These are phyloP conservation scores for Brachyhypopomus gauderio DNA, from an alignment of 2,113 vertebrate species.

Conservation along the genomic window DNA sequence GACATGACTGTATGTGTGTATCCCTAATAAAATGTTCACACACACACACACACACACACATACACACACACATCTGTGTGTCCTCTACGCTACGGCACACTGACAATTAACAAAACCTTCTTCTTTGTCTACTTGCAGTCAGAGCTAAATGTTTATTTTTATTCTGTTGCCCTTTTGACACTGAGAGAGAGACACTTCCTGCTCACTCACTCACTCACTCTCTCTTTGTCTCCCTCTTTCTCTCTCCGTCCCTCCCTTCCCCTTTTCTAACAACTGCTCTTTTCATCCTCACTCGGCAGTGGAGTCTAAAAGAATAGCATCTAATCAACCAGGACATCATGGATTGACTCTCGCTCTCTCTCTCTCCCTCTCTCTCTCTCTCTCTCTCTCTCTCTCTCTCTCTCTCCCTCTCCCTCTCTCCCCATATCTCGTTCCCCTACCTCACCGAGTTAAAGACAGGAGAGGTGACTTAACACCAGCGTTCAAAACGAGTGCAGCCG, in stretches of 20 bases:
- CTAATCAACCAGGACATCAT: conserved; percentile 45
- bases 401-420: conserved; percentile 28
- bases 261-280: conserved; percentile 49
- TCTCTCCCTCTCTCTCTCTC: not conserved
- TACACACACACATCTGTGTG: not conserved
- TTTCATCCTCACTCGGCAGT: conserved; percentile 34
- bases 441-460: not conserved
- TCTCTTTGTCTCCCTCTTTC: conserved; percentile 1
- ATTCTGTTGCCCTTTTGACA: conserved; percentile 65
- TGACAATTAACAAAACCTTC: conserved; percentile 52
- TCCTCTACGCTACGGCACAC: conserved; percentile 15
- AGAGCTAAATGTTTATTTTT: conserved; percentile 63
- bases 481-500: conserved; percentile 18
- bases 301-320: conserved; percentile 47
- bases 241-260: conserved; percentile 15
- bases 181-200: conserved; percentile 61
- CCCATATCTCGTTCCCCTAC: not conserved
- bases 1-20: no score
- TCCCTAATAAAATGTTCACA: no score
- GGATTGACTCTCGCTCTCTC: conserved; percentile 49
- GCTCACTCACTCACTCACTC: conserved; percentile 42
- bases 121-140: conserved; percentile 39
- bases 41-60: conserved; percentile 37
- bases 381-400: conserved; percentile 6
- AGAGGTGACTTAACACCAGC: not conserved